Base-by-base conservation (phyloP, 2,113 vertebrate genomes). In the Epinephelus lanceolatus region DNA sequence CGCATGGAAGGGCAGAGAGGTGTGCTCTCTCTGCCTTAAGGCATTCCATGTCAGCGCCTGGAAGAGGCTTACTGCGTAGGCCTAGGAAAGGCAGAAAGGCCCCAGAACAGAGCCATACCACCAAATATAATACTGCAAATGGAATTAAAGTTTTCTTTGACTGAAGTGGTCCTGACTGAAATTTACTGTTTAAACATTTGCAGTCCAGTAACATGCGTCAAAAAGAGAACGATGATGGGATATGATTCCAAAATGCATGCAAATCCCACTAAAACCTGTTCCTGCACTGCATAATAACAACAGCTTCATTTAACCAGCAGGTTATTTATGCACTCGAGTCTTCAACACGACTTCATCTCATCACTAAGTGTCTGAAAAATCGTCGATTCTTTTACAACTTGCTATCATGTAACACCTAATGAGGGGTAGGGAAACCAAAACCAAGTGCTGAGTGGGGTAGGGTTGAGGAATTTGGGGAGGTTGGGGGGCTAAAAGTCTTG, bases 341-440 rank as follows among this genome's bases (percentile, higher is more conserved):
- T 37, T 37, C 6, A 37, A 83, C 40, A 78, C 6, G 4, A 69
- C 61, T 67, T 80, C 57, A 45, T 37, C 76, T 81, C 61, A 52
- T 69, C 61, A 66, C 19, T 2, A 42, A 66, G 14, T 33, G 59
- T 55, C 53, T 49, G 60, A 40, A 30, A 83, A 75, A 81, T 49
- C 47, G 47, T 59, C 56, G 8, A 6, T 61, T 70, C 23, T 65
- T 82, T 47, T 18, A 57, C 65, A 78, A 61, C 33, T 30, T 71
- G 80, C 49, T 33, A 25, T 71, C 42, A 19, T 37, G 23, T 67
- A 33, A 78, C 70, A 55, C n/a, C 69, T 47, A 72, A 78, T 67
- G 51, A 77, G 76, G n/a, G 14, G 25, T 45, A 52, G 7, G 12
- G 3, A 66, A 78, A 57, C 10, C 55, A 49, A 17, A 57, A 37